These are phyloP conservation scores for Pseudomyrmex flavicornis DNA, from an alignment of 1,140 invertebrate species.

Conservation along the genomic window DNA sequence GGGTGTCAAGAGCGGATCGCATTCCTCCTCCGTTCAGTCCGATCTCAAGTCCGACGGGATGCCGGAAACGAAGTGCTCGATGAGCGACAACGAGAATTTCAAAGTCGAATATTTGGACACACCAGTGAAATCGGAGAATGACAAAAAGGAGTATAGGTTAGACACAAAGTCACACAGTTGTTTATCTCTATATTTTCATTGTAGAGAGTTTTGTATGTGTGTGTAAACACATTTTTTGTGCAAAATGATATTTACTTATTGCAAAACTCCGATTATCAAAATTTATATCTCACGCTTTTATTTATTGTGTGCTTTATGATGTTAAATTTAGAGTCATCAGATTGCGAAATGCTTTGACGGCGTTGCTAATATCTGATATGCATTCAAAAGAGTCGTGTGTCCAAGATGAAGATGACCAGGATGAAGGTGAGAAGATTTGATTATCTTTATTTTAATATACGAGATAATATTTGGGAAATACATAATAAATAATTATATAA, in stretches of 20 bases:
- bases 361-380: slow-evolving; percentile 88
- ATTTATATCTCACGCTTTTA: neutral
- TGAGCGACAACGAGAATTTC: neutral
- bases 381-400: slow-evolving; percentile 43
- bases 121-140: slow-evolving; percentile 86
- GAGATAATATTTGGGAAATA: neutral
- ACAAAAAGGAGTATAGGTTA: slow-evolving; percentile 87
- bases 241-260: neutral
- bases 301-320: neutral
- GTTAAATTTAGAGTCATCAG: slow-evolving; percentile 86
- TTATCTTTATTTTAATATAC: neutral
- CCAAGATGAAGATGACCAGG: slow-evolving; percentile 49
- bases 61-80: neutral
- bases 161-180: neutral
- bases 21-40: neutral
- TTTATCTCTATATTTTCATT: neutral
- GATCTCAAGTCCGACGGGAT: neutral
- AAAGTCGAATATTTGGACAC: slow-evolving; percentile 75
- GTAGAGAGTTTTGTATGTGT: neutral
- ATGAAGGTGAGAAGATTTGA: slow-evolving; percentile 9
- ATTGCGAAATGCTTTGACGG: slow-evolving; percentile 89
- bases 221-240: neutral
- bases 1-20: neutral
- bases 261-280: neutral
- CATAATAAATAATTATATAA: neutral